phyloP scores from a whole-genome alignment of 2,113 vertebrate species.

The Lamprologus sp. region DNA sequence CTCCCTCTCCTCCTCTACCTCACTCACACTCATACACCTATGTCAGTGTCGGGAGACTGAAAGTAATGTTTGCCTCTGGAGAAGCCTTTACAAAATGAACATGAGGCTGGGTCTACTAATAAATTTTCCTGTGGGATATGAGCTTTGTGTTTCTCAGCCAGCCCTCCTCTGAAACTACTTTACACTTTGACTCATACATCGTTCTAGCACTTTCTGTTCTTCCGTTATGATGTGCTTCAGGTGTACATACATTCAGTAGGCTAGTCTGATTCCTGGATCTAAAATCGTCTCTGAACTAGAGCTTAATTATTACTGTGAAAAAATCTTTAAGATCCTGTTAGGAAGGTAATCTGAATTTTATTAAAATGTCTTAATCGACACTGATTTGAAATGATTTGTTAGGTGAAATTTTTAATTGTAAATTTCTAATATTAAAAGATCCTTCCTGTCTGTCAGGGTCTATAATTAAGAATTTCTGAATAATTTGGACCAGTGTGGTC shows the following conservation, averaged over 20 bases:
- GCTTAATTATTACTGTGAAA: background rate
- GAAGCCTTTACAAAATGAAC: constrained; percentile 56
- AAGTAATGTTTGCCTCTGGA: constrained; percentile 59
- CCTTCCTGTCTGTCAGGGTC: background rate
- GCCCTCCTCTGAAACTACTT: constrained; percentile 39
- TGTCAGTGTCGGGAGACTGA: constrained; percentile 43
- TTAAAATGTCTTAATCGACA: background rate
- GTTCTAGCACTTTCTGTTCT: constrained; percentile 19
- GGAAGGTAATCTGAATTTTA: background rate
- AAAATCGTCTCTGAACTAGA: background rate
- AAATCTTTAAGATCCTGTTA: background rate
- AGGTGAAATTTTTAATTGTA: background rate
- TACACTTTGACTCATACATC: constrained; percentile 17
- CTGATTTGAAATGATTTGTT: background rate
- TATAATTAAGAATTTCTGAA: background rate
- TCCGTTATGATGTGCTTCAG: constrained; percentile 16
- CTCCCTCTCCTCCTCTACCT: background rate
- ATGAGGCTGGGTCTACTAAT: constrained; percentile 44
- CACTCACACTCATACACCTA: background rate
- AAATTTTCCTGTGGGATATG: constrained; percentile 49
- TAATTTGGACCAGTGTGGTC: background rate
- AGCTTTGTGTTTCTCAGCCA: constrained; percentile 43
- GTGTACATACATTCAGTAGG: background rate
- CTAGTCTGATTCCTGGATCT: background rate
- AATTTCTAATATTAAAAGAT: background rate